Conservation (phyloP, 2,113 vertebrate species). For the Todiramphus chloris region DNA sequence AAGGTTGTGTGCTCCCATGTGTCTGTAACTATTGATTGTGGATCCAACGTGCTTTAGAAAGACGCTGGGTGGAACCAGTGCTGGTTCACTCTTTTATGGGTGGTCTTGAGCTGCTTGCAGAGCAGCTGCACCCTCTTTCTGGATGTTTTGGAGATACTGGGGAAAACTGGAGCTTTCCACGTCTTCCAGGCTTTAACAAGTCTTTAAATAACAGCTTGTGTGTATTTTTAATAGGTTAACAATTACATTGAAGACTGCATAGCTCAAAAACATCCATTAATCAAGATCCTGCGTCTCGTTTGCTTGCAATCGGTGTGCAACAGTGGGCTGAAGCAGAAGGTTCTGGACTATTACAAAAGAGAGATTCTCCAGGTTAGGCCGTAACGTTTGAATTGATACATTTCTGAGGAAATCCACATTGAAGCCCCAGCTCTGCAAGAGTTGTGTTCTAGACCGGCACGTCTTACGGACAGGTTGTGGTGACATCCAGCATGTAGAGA, state of each 20-base stretch:
- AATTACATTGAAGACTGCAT: constrained; percentile 94
- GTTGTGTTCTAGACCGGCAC: neutral
- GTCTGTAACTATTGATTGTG: neutral
- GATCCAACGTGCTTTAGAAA: neutral
- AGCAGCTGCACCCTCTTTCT: neutral
- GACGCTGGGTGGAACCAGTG: neutral
- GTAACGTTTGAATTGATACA: neutral
- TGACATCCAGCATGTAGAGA: neutral
- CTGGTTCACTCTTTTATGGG: neutral
- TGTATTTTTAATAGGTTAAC: constrained; percentile 77
- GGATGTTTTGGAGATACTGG: neutral
- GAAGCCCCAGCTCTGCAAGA: neutral
- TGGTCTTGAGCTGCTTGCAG: neutral
- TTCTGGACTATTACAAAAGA: constrained; percentile 92
- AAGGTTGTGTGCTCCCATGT: neutral
- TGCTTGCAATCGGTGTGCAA: constrained; percentile 97
- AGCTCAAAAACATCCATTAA: constrained; percentile 90
- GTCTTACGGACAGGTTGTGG: neutral
- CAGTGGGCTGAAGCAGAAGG: constrained; percentile 94
- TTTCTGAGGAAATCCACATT: neutral
- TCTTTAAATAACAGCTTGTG: neutral
- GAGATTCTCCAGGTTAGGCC: constrained; percentile 92
- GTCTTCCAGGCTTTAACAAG: neutral
- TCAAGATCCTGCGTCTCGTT: constrained; percentile 91
- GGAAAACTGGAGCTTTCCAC: neutral